phyloP scores from a whole-genome alignment of 2,113 vertebrate genomes.

The Tragelaphus buxtoni region DNA sequence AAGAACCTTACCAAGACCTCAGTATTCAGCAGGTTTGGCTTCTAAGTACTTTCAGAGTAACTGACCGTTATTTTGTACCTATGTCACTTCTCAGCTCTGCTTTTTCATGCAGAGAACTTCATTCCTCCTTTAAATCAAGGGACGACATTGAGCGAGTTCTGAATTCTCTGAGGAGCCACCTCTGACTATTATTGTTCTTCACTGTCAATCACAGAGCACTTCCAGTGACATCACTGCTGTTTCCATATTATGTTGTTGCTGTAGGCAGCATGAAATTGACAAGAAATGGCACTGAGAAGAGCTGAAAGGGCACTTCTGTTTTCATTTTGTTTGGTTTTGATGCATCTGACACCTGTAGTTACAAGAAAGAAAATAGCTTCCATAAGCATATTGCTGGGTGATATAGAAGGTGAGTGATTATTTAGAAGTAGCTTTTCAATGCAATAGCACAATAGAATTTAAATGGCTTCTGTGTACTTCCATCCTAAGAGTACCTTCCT shows the following conservation, averaged over 20 bases:
- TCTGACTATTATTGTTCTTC: slow-evolving; percentile 30
- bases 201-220: slow-evolving; percentile 76
- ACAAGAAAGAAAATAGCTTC: slow-evolving; percentile 64
- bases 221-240: slow-evolving; percentile 76
- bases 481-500: not conserved
- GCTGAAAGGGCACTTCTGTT: slow-evolving; percentile 68
- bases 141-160: not conserved
- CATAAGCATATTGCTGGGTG: slow-evolving; percentile 53
- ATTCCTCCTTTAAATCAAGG: not conserved
- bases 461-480: not conserved
- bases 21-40: not conserved
- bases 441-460: not conserved
- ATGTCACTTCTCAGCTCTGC: not conserved
- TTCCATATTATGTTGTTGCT: slow-evolving; percentile 72
- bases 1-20: not conserved
- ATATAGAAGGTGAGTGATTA: slow-evolving; percentile 34
- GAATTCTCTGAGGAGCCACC: slow-evolving; percentile 40
- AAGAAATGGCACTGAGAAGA: slow-evolving; percentile 63
- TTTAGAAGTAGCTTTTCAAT: slow-evolving; percentile 17
- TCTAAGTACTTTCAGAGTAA: not conserved
- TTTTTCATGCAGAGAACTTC: not conserved
- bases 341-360: slow-evolving; percentile 76
- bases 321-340: slow-evolving; percentile 66
- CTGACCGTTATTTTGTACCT: not conserved
- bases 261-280: slow-evolving; percentile 77